Evolutionary conservation across 2,888 invertebrate species (phyloP).

Genomic region (Epicampocera succincta): DNA sequence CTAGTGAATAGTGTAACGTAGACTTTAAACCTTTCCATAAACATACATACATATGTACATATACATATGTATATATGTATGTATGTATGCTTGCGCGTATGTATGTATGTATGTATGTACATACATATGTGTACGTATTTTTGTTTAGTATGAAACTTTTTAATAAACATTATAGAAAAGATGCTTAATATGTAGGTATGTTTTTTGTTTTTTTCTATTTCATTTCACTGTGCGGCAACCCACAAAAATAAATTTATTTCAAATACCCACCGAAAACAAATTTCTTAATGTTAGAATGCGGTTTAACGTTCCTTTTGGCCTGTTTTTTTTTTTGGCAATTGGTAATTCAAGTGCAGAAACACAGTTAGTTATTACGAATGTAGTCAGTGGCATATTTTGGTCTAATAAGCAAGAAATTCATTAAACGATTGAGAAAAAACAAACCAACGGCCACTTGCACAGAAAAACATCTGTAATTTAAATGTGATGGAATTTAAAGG

Average conservation of each 20-base stretch:
- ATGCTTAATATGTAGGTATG: too few species aligned
- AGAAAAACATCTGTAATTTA: background rate
- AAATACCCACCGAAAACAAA: conserved; percentile 8
- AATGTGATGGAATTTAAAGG: background rate
- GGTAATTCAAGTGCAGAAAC: conserved; percentile 54
- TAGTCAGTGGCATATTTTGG: conserved; percentile 62
- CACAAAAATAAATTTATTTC: conserved; percentile 35
- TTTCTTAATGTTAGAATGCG: conserved; percentile 23
- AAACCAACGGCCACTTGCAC: conserved; percentile 38
- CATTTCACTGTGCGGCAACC: conserved; percentile 28
- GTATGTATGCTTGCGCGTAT: too few species aligned
- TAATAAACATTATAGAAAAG: too few species aligned
- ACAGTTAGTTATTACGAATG: conserved; percentile 56
- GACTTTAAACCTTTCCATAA: background rate
- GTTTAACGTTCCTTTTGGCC: conserved; percentile 59
- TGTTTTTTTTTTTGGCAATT: conserved; percentile 66
- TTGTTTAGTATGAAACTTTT: too few species aligned
- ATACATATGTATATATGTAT: too few species aligned
- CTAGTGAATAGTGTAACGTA: conserved; percentile 36
- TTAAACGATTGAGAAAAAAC: conserved; percentile 18
- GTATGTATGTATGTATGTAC: too few species aligned
- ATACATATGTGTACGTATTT: too few species aligned
- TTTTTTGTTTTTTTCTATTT: conserved; percentile 15
- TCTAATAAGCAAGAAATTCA: conserved; percentile 57
- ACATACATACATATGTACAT: background rate